phyloP scores from a whole-genome alignment of 1,140 invertebrate genomes.

The Apis laboriosa region DNA sequence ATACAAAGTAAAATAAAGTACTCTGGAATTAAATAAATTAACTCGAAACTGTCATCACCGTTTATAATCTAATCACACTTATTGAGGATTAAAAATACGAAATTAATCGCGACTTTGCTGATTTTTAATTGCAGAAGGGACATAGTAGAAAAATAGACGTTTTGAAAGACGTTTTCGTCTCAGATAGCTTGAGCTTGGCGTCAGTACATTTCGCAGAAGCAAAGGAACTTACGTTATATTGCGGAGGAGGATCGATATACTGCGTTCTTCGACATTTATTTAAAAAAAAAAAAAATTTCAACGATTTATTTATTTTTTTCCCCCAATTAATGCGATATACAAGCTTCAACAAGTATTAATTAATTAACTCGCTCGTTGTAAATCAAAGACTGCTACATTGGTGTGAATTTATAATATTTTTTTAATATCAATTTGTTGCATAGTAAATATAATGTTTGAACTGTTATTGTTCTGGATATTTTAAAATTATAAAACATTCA shows the following conservation, averaged over 20 bases:
- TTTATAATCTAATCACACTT: too few species aligned
- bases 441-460: too few species aligned
- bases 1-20: too few species aligned
- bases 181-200: neutral
- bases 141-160: constrained; percentile 6
- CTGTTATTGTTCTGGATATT: too few species aligned
- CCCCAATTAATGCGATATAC: neutral
- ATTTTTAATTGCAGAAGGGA: neutral
- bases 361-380: neutral
- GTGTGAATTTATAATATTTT: too few species aligned
- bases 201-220: neutral
- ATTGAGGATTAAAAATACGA: neutral
- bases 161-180: neutral
- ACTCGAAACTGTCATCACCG: too few species aligned
- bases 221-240: neutral
- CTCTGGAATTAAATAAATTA: too few species aligned
- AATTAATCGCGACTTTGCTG: neutral
- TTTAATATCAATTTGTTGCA: too few species aligned
- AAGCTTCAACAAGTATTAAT: neutral
- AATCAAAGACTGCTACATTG: too few species aligned
- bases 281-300: neutral
- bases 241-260: neutral
- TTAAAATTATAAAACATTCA: too few species aligned
- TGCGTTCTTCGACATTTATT: too few species aligned
- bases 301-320: neutral